phyloP scores from a whole-genome alignment of 2,888 invertebrate species.

The Drosophila borborema region DNA sequence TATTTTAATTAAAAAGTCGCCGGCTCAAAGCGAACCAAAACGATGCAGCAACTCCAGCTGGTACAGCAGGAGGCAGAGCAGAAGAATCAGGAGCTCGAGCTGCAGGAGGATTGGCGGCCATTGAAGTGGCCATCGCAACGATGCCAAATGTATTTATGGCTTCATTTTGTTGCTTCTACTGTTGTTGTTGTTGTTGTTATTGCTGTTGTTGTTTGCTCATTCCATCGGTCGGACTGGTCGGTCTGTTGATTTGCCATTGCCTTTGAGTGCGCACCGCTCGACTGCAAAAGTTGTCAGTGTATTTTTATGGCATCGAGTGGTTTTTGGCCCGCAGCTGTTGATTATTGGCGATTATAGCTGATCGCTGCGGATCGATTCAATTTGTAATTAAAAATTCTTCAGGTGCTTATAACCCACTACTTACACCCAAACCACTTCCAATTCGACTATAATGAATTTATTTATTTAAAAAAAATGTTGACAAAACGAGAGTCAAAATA shows the following conservation, averaged over 20 bases:
- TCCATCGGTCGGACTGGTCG: slow-evolving; percentile 31
- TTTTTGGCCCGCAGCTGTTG: slow-evolving; percentile 20
- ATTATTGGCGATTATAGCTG: slow-evolving; percentile 39
- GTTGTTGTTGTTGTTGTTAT: slow-evolving; percentile 31
- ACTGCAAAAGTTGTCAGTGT: slow-evolving; percentile 27
- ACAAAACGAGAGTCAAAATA: too few relatives aligned
- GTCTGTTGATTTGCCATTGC: slow-evolving; percentile 52
- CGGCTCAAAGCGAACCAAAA: slow-evolving; percentile 64
- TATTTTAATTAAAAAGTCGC: slow-evolving; percentile 75
- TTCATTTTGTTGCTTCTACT: slow-evolving; percentile 61
- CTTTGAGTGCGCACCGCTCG: slow-evolving; percentile 41
- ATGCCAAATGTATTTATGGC: slow-evolving; percentile 77
- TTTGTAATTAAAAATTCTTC: slow-evolving; percentile 30
- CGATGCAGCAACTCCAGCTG: slow-evolving; percentile 28
- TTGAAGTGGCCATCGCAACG: slow-evolving; percentile 68
- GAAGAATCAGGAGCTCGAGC: not conserved
- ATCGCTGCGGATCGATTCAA: slow-evolving; percentile 35
- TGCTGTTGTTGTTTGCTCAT: slow-evolving; percentile 40
- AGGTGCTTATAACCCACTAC: not conserved
- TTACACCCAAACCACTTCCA: not conserved
- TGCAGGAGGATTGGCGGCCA: slow-evolving; percentile 12
- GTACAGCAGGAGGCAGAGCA: not conserved
- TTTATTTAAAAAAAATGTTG: too few relatives aligned
- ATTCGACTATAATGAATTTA: not conserved
- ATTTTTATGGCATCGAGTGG: slow-evolving; percentile 38